Conservation (phyloP, 92 coral and sea anemone species). For the Ricordea florida region DNA sequence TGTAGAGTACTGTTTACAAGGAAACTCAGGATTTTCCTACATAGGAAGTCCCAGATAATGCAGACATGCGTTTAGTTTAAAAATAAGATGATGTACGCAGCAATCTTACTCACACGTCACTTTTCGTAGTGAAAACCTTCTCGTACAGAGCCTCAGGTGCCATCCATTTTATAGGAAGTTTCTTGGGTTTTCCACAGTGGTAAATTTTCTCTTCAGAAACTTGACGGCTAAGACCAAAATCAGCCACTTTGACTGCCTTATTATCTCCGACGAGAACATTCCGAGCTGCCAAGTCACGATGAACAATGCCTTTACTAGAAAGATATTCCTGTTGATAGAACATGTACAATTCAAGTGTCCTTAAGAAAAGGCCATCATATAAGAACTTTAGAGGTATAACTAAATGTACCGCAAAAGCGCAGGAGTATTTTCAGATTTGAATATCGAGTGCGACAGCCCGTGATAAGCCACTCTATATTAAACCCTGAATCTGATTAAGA, state of each 20-base stretch:
- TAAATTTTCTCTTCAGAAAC: constrained; percentile 33
- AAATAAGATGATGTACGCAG: too few relatives aligned
- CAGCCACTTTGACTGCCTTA: constrained; percentile 49
- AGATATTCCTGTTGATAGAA: constrained; percentile 52
- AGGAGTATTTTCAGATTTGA: background rate
- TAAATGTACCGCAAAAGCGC: too few relatives aligned
- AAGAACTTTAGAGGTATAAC: too few relatives aligned
- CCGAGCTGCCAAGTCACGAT: constrained; percentile 66
- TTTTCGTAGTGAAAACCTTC: constrained; percentile 33
- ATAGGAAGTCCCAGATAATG: too few relatives aligned
- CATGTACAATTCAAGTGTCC: too few relatives aligned
- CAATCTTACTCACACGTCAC: constrained; percentile 44
- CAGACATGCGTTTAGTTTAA: too few relatives aligned
- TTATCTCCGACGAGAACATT: constrained; percentile 51
- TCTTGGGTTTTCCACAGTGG: constrained; percentile 26
- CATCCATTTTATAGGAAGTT: constrained; percentile 49
- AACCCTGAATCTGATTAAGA: too few relatives aligned
- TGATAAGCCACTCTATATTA: too few relatives aligned
- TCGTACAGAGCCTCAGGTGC: constrained; percentile 45
- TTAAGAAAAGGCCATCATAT: too few relatives aligned
- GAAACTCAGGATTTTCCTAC: too few relatives aligned
- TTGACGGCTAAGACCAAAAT: constrained; percentile 50
- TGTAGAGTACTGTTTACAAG: too few relatives aligned
- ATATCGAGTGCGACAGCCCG: too few relatives aligned
- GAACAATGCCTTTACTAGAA: constrained; percentile 36